Base-by-base conservation (phyloP, 2,797 vertebrate genomes). In the Peromyscus attwateri region DNA sequence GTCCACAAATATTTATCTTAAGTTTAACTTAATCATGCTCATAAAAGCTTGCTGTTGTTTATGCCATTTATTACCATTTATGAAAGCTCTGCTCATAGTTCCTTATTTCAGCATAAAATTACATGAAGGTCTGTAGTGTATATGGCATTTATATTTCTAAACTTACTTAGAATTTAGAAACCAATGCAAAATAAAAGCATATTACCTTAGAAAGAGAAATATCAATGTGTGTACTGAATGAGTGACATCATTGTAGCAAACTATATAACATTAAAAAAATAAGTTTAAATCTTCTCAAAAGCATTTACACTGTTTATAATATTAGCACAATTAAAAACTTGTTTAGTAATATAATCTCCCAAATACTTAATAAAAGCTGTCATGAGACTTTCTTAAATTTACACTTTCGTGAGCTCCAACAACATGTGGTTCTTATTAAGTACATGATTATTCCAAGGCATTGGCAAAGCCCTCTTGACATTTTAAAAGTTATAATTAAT, bases 111-210 rank as follows among this genome's bases (percentile, higher is more conserved):
- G 7, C 91, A 43, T 93, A 79, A 76, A 91, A 70, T 88, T 90
- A 89, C 0, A 87, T 92, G 17, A 82, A 80, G 70, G 6, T 96
- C 29, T 73, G 92, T 90, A 57, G 27, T 89, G 14, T 85, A 8
- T 57, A 73, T 81, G 87, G 19, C 12, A 62, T 62, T 84, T 90
- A 57, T 2, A 71, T 87, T 92, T 95, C 70, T 81, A 12, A 88
- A 83, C 70, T 66, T 76, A 6, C 21, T 87, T 76, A 76, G 12
- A 87, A 94, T 92, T 97, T 95, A 75, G 87, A 97, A 91, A 96
- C 31, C 60, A 96, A 88, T 87, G n/a, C 6, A 79, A 79, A 73
- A 21, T 73, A 46, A 66, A 83, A 95, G 89, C 83, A 75, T 75
- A 21, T 87, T 95, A 43, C 2, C 29, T 81, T 68, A 46, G 55